These are phyloP conservation scores for Myripristis murdjan DNA, from an alignment of 2,797 vertebrate species.

Conservation along the genomic window DNA sequence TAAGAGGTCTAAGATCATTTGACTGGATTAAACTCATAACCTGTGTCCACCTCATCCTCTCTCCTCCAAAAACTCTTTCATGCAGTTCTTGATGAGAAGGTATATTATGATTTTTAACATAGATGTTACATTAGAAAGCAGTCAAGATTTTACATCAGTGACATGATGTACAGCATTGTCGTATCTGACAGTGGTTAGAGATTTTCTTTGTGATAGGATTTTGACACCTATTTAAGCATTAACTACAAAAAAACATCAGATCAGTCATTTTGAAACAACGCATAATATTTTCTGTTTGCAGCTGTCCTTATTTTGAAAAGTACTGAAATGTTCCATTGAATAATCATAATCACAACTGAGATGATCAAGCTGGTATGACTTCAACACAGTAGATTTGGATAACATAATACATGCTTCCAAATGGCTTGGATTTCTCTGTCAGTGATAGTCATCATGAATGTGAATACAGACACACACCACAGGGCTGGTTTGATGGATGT, in stretches of 20 bases:
- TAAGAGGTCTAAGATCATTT: too few relatives aligned
- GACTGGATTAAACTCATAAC: too few relatives aligned
- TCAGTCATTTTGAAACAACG: background rate
- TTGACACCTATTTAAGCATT: background rate
- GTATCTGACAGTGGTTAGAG: too few relatives aligned
- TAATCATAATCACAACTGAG: background rate
- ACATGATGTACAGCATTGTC: too few relatives aligned
- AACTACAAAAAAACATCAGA: background rate
- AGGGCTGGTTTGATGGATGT: slow-evolving; percentile 6
- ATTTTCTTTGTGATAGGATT: background rate
- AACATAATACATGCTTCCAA: background rate
- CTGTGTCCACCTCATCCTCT: too few relatives aligned
- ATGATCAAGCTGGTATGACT: background rate
- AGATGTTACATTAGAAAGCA: background rate
- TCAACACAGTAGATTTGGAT: background rate
- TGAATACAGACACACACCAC: slow-evolving; percentile 6
- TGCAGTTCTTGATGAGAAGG: too few relatives aligned
- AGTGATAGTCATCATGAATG: slow-evolving; percentile 2
- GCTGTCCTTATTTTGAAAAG: too few relatives aligned
- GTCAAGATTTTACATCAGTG: background rate
- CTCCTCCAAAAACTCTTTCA: too few relatives aligned
- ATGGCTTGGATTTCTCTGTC: background rate
- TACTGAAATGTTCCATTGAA: too few relatives aligned
- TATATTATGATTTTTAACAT: too few relatives aligned
- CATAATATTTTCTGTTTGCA: too few relatives aligned